A percentile compares a stretch with the other conserved stretches of the same genome.
phyloP scores from a whole-genome alignment of 2,113 vertebrate genomes.

The Azemiops feae region DNA sequence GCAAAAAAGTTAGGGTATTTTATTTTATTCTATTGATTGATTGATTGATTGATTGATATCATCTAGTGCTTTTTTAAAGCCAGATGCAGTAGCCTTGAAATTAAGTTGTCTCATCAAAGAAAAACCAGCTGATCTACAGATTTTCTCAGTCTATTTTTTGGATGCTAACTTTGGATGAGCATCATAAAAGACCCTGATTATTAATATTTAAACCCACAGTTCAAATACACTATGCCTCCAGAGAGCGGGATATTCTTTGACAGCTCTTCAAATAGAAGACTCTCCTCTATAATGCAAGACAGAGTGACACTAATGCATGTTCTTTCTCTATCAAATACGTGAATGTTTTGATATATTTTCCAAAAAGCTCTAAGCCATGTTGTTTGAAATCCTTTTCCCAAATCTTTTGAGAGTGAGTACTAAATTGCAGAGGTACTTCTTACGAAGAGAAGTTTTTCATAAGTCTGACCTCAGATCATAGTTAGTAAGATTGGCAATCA shows the following conservation, averaged over 20 bases:
- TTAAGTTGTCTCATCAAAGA: not conserved
- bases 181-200: not conserved
- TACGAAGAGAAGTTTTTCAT: rapidly evolving
- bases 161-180: not conserved
- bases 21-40: not conserved
- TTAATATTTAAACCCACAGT: not conserved
- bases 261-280: not conserved
- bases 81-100: not conserved
- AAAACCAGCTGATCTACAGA: not conserved
- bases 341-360: not conserved
- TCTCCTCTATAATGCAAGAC: not conserved
- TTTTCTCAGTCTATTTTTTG: not conserved
- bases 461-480: not conserved
- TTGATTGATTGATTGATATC: not conserved
- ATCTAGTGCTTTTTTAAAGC: not conserved
- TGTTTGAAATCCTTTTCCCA: rapidly evolving
- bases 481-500: not conserved
- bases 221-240: not conserved
- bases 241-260: not conserved
- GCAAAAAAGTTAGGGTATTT: not conserved
- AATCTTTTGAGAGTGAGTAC: rapidly evolving
- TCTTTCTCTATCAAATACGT: not conserved
- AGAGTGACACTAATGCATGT: not conserved
- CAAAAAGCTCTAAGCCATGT: rapidly evolving
- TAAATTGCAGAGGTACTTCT: not conserved